Percentiles rank a stretch among this genome's conserved stretches.
phyloP scores from a whole-genome alignment of 2,113 vertebrate genomes.

The Pithys albifrons region DNA sequence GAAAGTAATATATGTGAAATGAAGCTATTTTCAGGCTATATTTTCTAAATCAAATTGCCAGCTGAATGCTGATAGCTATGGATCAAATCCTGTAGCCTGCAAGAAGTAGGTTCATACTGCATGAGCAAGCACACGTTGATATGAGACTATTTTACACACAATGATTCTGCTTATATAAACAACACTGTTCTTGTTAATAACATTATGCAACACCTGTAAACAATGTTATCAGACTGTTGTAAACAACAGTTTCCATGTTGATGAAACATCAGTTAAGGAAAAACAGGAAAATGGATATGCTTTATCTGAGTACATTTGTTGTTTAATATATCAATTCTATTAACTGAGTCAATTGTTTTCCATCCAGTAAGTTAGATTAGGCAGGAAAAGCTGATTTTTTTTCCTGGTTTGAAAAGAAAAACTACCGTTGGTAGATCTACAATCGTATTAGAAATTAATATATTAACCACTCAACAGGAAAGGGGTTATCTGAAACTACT shows the following conservation, averaged over 20 bases:
- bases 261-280: not conserved
- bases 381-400: not conserved
- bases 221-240: not conserved
- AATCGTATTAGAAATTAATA: constrained; percentile 13
- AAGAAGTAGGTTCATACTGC: not conserved
- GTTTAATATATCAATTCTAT: not conserved
- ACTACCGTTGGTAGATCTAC: not conserved
- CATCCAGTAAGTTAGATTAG: not conserved
- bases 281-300: not conserved
- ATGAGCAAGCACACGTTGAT: not conserved
- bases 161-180: constrained; percentile 20
- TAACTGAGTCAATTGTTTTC: not conserved
- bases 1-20: constrained; percentile 65
- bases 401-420: not conserved
- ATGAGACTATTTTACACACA: not conserved
- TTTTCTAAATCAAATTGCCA: constrained; percentile 62
- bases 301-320: not conserved
- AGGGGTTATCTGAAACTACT: constrained; percentile 44
- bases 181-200: not conserved
- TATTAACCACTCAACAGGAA: not conserved
- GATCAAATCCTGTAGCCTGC: constrained; percentile 12
- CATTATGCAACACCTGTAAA: constrained; percentile 1
- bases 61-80: constrained; percentile 47
- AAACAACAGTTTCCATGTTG: not conserved
- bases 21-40: constrained; percentile 56